phyloP scores from a whole-genome alignment of 2,797 vertebrate species.

The Setipinna tenuifilis region DNA sequence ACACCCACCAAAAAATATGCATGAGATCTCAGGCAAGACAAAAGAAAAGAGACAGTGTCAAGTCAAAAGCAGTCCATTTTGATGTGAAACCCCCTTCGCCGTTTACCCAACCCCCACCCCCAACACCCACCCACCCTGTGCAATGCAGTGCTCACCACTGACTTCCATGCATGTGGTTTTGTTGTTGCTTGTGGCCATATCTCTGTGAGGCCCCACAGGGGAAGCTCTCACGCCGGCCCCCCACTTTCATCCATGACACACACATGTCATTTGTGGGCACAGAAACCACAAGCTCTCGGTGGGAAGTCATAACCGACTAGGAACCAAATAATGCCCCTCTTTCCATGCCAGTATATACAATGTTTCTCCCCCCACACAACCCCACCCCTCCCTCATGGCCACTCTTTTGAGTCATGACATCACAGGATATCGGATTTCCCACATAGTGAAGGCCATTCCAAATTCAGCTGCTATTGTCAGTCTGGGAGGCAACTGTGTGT shows the following conservation, averaged over 20 bases:
- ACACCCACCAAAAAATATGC: slow-evolving; percentile 8
- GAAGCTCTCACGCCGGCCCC: slow-evolving; percentile 39
- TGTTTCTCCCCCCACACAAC: slow-evolving; percentile 11
- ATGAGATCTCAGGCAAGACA: slow-evolving; percentile 3
- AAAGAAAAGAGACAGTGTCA: slow-evolving; percentile 30
- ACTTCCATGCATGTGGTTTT: slow-evolving; percentile 50
- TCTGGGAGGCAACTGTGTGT: slow-evolving; percentile 35
- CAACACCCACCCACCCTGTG: background rate
- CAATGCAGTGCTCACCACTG: slow-evolving; percentile 27
- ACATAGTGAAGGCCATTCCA: slow-evolving; percentile 33
- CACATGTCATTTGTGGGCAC: slow-evolving; percentile 52
- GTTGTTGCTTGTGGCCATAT: slow-evolving; percentile 34
- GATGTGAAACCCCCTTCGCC: background rate
- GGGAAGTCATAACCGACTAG: slow-evolving; percentile 36
- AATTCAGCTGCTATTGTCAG: slow-evolving; percentile 53
- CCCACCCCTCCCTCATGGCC: background rate
- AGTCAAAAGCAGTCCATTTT: slow-evolving; percentile 31
- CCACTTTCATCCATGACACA: slow-evolving; percentile 51
- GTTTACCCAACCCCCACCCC: background rate
- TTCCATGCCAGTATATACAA: slow-evolving; percentile 38
- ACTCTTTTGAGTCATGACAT: slow-evolving; percentile 52
- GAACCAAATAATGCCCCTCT: slow-evolving; percentile 48
- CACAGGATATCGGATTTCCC: slow-evolving; percentile 39
- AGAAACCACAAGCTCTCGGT: slow-evolving; percentile 45
- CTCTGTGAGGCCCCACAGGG: slow-evolving; percentile 39